Evolutionary conservation across 2,113 vertebrate species (phyloP).

Genomic region (Amazona guildingii): DNA sequence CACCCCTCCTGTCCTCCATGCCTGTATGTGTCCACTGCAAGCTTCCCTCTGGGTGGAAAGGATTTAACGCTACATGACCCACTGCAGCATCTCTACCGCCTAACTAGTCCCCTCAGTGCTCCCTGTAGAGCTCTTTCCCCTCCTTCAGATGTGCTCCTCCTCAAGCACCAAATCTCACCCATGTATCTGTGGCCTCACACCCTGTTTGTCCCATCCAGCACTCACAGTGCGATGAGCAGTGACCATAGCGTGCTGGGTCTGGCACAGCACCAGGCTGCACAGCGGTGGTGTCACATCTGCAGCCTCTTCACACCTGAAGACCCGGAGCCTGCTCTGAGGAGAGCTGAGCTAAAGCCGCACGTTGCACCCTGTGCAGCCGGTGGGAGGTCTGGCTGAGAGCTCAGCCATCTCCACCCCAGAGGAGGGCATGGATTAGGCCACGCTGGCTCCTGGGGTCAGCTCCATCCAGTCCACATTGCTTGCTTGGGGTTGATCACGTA

Average conservation of each 20-base stretch:
- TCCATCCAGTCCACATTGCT: neutral
- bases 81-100: neutral
- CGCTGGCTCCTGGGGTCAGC: neutral
- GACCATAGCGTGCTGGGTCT: fast-evolving
- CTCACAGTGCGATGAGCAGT: neutral
- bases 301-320: neutral
- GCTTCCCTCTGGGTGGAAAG: slow-evolving; percentile 15
- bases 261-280: neutral
- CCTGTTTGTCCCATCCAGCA: neutral
- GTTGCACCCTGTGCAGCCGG: fast-evolving
- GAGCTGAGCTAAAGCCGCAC: neutral
- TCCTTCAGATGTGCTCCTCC: neutral
- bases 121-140: neutral
- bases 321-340: neutral
- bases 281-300: neutral
- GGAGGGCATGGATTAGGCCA: neutral
- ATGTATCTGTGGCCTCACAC: neutral
- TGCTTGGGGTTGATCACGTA: slow-evolving; percentile 26
- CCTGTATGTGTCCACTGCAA: neutral
- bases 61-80: neutral
- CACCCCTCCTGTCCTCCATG: neutral
- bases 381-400: neutral
- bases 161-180: slow-evolving; percentile 2
- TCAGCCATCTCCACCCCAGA: neutral
- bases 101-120: neutral